Conservation (phyloP, 2,888 invertebrate genomes). For the Diarsia rubi region DNA sequence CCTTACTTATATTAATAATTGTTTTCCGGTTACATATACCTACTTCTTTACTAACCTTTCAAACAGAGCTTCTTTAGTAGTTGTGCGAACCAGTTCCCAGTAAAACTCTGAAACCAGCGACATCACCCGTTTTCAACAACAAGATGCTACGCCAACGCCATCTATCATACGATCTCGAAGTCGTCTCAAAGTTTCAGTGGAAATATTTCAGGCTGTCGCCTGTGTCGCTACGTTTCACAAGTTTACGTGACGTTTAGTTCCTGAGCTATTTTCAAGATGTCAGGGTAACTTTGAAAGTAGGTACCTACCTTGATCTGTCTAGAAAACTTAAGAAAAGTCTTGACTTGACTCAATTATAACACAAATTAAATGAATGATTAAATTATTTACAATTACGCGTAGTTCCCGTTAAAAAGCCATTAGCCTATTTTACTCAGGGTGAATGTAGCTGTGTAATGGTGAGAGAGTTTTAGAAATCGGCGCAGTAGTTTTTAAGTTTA, state of each 20-base stretch:
- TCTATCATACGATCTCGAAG: conserved; percentile 48
- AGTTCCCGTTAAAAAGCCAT: too few species aligned
- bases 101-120: background rate
- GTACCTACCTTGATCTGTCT: background rate
- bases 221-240: conserved; percentile 1
- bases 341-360: background rate
- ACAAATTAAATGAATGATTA: too few species aligned
- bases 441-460: too few species aligned
- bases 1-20: background rate
- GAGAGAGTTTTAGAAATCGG: too few species aligned
- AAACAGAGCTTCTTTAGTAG: background rate
- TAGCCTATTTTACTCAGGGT: too few species aligned
- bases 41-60: background rate
- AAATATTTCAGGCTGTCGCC: conserved; percentile 54
- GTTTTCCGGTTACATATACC: background rate
- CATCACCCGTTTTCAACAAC: background rate
- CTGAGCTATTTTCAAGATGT: conserved; percentile 58
- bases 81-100: too few species aligned
- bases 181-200: conserved; percentile 48
- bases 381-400: too few species aligned
- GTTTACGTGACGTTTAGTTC: conserved; percentile 50
- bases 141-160: conserved; percentile 51
- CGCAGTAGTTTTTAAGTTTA: too few species aligned
- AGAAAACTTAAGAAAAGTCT: background rate
- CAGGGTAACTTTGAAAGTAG: conserved; percentile 19